Conservation (phyloP, 2,888 invertebrate species). For the Argyresthia albistria region DNA sequence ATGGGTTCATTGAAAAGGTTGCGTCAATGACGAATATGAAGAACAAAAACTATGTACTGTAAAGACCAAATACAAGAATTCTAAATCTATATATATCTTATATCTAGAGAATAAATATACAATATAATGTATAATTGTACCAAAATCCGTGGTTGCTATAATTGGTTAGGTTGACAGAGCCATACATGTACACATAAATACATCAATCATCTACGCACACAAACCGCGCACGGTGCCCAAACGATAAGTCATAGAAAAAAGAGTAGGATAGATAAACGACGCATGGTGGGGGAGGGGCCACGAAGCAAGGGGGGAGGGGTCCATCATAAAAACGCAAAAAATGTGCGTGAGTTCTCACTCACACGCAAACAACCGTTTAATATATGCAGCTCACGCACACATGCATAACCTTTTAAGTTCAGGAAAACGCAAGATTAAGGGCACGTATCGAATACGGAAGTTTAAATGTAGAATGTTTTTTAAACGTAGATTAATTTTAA, state of each 20-base stretch:
- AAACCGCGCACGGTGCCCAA: constrained; percentile 21
- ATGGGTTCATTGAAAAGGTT: no score
- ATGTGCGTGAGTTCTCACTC: constrained; percentile 61
- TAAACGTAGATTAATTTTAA: background rate
- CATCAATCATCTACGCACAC: constrained; percentile 34
- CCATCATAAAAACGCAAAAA: constrained; percentile 58
- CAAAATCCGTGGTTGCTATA: no score
- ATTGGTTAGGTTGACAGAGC: constrained; percentile 17
- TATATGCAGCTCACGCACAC: constrained; percentile 37
- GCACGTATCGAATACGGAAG: background rate
- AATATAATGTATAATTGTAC: no score
- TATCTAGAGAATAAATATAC: no score
- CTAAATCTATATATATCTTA: no score
- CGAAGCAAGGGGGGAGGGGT: constrained; percentile 30
- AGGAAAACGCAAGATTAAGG: constrained; percentile 44
- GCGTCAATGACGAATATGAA: no score
- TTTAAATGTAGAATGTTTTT: background rate
- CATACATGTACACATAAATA: constrained; percentile 50
- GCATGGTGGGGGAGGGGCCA: constrained; percentile 45
- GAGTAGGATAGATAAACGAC: constrained; percentile 66
- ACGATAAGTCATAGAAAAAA: constrained; percentile 56
- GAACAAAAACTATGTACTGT: no score
- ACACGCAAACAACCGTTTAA: constrained; percentile 29
- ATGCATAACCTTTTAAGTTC: constrained; percentile 20
- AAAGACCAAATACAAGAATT: no score